These are phyloP conservation scores for Chaetodon trifasciatus DNA, from an alignment of 2,797 vertebrate genomes.

Conservation along the genomic window DNA sequence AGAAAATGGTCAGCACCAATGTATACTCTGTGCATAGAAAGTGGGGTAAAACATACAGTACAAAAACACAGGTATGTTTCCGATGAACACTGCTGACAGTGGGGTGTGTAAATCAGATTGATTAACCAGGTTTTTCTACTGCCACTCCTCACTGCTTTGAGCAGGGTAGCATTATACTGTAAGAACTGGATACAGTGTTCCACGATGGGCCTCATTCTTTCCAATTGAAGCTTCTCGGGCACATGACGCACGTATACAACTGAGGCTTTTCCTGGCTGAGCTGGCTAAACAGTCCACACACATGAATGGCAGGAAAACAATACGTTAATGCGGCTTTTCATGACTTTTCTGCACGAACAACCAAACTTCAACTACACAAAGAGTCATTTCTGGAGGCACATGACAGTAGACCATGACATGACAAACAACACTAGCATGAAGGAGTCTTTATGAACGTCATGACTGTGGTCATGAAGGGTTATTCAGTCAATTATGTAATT, in stretches of 20 bases:
- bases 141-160: not conserved
- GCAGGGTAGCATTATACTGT: not conserved
- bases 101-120: not conserved
- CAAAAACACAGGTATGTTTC: slow-evolving; percentile 9
- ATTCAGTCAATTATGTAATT: too few species aligned
- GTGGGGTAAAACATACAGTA: slow-evolving; percentile 66
- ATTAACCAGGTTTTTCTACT: not conserved
- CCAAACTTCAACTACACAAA: not conserved
- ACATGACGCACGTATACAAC: not conserved
- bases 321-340: not conserved
- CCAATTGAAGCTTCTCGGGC: not conserved
- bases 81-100: not conserved
- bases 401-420: not conserved
- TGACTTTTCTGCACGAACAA: not conserved
- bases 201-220: not conserved
- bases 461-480: too few species aligned
- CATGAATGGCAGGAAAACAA: not conserved
- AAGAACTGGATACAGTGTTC: not conserved
- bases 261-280: not conserved
- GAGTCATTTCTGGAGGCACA: not conserved
- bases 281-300: not conserved
- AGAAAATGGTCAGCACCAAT: slow-evolving; percentile 79
- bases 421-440: too few species aligned
- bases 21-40: slow-evolving; percentile 72
- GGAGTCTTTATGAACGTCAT: too few species aligned